These are phyloP conservation scores for Oreochromis grahami DNA, from an alignment of 2,797 vertebrate genomes.

Conservation along the genomic window DNA sequence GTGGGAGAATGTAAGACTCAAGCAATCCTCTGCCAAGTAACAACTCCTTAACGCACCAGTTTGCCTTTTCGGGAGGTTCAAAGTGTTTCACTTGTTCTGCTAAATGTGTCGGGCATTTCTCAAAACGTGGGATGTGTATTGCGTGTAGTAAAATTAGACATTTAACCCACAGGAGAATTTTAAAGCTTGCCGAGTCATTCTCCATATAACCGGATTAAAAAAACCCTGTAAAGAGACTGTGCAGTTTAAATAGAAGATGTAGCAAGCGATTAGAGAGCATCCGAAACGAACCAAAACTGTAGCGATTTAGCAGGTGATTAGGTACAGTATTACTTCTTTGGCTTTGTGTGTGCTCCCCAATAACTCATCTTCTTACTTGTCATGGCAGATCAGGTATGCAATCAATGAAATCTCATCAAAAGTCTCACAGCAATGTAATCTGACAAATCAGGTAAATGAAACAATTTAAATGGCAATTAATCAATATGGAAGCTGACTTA, in stretches of 20 bases:
- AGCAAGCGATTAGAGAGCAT: not conserved
- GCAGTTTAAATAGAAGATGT: constrained; percentile 14
- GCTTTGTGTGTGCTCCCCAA: not conserved
- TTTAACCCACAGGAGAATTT: constrained; percentile 18
- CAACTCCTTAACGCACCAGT: not conserved
- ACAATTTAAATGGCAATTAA: not conserved
- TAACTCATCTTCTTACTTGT: not conserved
- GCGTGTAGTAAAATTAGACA: constrained; percentile 21
- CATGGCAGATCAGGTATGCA: not conserved
- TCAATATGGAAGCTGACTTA: not conserved
- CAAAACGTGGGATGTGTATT: not conserved
- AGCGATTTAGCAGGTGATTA: constrained; percentile 4
- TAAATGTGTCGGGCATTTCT: constrained; percentile 5
- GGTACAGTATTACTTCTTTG: not conserved
- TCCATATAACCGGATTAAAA: not conserved
- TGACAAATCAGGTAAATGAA: not conserved
- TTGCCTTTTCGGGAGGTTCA: constrained; percentile 22
- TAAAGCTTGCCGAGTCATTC: constrained; percentile 5
- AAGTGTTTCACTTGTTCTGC: not conserved
- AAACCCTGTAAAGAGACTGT: not conserved
- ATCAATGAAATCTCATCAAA: constrained; percentile 3
- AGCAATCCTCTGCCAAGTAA: not conserved
- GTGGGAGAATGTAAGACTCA: constrained; percentile 7
- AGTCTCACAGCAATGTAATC: not conserved
- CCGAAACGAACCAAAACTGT: constrained; percentile 7